Percentiles rank a stretch among this genome's conserved stretches.
Conservation (phyloP, 2,113 vertebrate genomes). For the Alexandromys fortis region DNA sequence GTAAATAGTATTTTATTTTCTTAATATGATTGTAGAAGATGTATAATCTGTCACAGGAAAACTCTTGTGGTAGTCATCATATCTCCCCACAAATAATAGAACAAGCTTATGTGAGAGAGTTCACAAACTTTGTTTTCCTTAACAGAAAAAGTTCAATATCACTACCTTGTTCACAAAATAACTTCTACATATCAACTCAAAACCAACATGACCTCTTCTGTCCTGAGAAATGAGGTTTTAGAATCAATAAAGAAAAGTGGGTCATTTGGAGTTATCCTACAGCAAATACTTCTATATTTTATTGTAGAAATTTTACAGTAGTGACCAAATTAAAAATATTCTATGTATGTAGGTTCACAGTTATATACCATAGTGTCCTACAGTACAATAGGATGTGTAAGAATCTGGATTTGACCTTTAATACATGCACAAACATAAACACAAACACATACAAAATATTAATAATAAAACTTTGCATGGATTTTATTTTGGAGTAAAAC, state of each 20-base stretch:
- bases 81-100: neutral
- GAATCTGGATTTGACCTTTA: neutral
- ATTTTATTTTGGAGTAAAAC: slow-evolving; percentile 15
- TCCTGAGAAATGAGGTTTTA: neutral
- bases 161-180: neutral
- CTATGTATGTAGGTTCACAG: neutral
- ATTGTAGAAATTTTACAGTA: neutral
- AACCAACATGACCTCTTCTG: neutral
- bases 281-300: neutral
- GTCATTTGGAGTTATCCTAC: neutral
- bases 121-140: neutral
- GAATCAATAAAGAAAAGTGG: neutral
- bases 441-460: neutral
- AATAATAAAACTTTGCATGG: neutral
- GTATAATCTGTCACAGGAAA: neutral
- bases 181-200: neutral
- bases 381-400: neutral
- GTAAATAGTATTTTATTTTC: neutral
- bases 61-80: neutral
- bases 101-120: neutral
- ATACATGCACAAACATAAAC: neutral
- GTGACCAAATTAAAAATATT: neutral
- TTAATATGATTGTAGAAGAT: neutral
- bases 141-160: neutral
- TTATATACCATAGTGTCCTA: neutral